Evolutionary conservation across 2,888 invertebrate genomes (phyloP), one percentile per base, ranked within the genome.

Genomic region (Hybos culiciformis): DNA sequence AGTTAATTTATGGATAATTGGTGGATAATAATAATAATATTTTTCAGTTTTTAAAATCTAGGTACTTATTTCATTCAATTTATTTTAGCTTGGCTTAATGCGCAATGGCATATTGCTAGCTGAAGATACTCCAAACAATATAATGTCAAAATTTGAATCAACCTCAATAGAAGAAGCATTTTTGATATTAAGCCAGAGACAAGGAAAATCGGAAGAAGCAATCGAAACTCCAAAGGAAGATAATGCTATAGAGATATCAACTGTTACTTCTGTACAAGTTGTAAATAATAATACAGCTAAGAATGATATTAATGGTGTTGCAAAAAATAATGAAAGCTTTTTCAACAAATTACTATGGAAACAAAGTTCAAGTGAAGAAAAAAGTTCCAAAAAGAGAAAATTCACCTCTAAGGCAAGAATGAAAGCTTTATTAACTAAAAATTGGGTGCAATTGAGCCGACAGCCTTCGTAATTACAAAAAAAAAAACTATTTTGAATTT

Each of bases 91-190:
- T 59, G 93, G 93, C 32, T 69, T 94, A 39, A 82, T 94, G 74
- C 73, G 93, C 48, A 80, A 80, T 54, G 94, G 93, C 1, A 75
- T 78, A 45, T 69, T 94, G 18, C 61, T 94, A 44, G 90, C 88
- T 0, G 92, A 94, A 66, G 81, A 85, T 50, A 75, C 84, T 0
- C 93, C 93, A 0, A 67, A 67, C 9, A 72, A 76, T 47, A 73
- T 93, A 12, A 70, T 92, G 52, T 62, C 70, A 4, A 69, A 71
- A 50, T 83, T 79, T 56, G 76, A 81, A 51, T 79, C 79, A 39
- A 71, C 76, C 34, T 80, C 80, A 0, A 69, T 94, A 23, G 93
- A 94, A 61, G 86, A 90, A 31, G 91, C 88, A 1, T 94, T 93
- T 59, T 69, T 93, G 11, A 78, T 78, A 48, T 70, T 93, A 34